Percentiles rank a stretch among this genome's conserved stretches.
Evolutionary conservation across 2,888 invertebrate genomes (phyloP).

Genomic region (Phanerotoma sp.): DNA sequence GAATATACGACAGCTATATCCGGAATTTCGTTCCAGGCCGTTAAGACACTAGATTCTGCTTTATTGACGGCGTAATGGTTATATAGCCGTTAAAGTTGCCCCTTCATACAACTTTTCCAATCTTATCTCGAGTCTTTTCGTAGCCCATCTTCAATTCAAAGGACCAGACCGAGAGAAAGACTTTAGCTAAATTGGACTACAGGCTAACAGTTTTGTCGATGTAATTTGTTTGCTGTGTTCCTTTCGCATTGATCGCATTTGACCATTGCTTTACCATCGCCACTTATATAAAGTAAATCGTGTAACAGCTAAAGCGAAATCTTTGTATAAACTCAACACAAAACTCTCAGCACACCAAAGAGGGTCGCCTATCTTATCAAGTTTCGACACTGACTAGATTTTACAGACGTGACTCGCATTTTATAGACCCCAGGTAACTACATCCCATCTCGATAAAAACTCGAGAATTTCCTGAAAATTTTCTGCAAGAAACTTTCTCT

Average conservation of each 20-base stretch:
- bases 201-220: constrained; percentile 42
- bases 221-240: constrained; percentile 48
- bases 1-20: constrained; percentile 52
- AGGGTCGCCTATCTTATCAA: background rate
- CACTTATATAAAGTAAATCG: background rate
- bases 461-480: constrained; percentile 39
- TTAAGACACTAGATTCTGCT: constrained; percentile 56
- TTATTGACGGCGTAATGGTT: constrained; percentile 55
- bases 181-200: constrained; percentile 59
- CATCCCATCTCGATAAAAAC: constrained; percentile 33
- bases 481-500: background rate
- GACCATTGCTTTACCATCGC: background rate
- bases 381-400: constrained; percentile 44
- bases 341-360: background rate
- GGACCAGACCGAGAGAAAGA: constrained; percentile 48
- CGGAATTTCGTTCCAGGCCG: constrained; percentile 54
- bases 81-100: constrained; percentile 56
- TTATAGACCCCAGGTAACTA: constrained; percentile 24
- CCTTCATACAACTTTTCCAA: constrained; percentile 61
- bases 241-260: background rate
- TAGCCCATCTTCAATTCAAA: constrained; percentile 11
- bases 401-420: constrained; percentile 50
- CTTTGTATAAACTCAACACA: background rate
- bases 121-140: constrained; percentile 59
- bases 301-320: no score